Percentiles rank a stretch among this genome's conserved stretches.
Evolutionary conservation across 2,113 vertebrate genomes (phyloP).

Genomic region (Tragulus kanchil): DNA sequence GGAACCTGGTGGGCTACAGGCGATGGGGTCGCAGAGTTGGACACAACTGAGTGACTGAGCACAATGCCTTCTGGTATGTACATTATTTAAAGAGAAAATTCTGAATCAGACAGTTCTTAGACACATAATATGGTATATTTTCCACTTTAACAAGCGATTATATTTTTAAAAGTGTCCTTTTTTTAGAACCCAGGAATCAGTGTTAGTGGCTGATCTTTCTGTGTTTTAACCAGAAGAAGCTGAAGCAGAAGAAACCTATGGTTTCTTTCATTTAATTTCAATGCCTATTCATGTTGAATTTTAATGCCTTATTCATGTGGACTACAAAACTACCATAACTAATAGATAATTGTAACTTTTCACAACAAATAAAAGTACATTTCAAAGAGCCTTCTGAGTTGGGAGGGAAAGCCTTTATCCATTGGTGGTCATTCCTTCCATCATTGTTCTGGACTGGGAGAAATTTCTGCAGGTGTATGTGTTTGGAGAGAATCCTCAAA

Average conservation of each 20-base stretch:
- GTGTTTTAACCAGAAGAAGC: background rate
- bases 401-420: background rate
- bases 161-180: background rate
- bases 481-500: background rate
- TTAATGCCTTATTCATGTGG: background rate
- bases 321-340: background rate
- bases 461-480: background rate
- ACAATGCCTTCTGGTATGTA: background rate
- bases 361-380: background rate
- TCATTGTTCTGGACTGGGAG: background rate
- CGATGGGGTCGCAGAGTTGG: background rate
- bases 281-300: no score
- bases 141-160: background rate
- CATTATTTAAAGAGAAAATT: background rate
- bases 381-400: background rate
- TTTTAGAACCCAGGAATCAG: background rate
- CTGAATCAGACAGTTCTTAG: background rate
- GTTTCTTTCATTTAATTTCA: background rate
- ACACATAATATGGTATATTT: background rate
- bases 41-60: background rate
- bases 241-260: background rate
- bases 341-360: background rate
- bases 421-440: background rate
- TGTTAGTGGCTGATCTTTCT: background rate
- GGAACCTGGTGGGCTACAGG: background rate